Base-by-base conservation (phyloP, 1,140 invertebrate species). In the Achroia grisella region DNA sequence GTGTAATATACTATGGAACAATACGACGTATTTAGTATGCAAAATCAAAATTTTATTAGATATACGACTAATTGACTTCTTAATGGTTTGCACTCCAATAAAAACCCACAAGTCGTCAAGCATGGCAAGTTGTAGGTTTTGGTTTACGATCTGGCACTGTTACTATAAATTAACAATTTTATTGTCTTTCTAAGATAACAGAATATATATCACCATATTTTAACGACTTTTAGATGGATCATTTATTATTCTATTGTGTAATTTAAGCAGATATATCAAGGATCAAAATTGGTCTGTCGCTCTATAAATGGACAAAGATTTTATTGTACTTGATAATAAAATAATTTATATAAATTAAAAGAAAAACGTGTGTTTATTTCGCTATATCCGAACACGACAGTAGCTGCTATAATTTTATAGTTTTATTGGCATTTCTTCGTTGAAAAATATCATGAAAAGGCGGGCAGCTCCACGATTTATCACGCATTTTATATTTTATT, bases 351-450 rank as follows among this genome's bases (percentile, higher is more conserved):
- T 50, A 49, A 70, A 71, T 65, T n/a, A 73, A 74, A 69, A 23
- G 6, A 23, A 23, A 71, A 60, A 23, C 15, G 44, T 40, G 62
- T 65, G 54, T 66, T 75, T 64, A 70, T 70, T 61, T 59, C 59
- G 48, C 47, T 44, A 48, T 42, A 54, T 54, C 50, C 48, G 45
- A 52, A 62, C 52, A 67, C 36, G 61, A 63, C 58, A 55, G 44
- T 62, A 56, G 17, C 2, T 48, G 71, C 62, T 61, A 73, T 78
- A 71, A 76, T 77, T 71, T 81, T 66, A 78, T 75, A 75, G 70
- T 81, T 81, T 77, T 77, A 76, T 77, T 70, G 54, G 66, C 52
- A 62, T 65, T 56, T 67, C 54, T 52, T 33, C 33, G 41, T 42
- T 52, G 53, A 65, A 76, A 50, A 72, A 71, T 77, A 79, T 62